Percentiles rank a stretch among this genome's conserved stretches.
phyloP scores from a whole-genome alignment of 1,140 invertebrate genomes.

The Pantala flavescens region DNA sequence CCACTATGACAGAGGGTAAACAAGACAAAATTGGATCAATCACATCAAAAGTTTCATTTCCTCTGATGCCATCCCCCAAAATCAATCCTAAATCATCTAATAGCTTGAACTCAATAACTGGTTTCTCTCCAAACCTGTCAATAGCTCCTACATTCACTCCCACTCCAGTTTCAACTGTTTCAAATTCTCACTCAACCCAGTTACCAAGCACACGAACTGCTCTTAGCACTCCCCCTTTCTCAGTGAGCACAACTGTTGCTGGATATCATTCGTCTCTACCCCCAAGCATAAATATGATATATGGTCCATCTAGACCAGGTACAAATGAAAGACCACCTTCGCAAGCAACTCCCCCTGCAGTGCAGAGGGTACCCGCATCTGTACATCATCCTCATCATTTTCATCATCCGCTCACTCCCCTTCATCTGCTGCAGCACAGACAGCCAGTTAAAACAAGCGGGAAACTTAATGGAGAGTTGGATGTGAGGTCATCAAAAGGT shows the following conservation, averaged over 20 bases:
- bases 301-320: constrained; percentile 16
- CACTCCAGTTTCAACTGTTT: neutral
- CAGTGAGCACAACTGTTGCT: constrained; percentile 33
- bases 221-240: constrained; percentile 23
- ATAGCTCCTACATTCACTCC: neutral
- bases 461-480: neutral
- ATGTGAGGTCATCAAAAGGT: neutral
- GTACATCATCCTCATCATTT: constrained; percentile 6
- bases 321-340: constrained; percentile 19
- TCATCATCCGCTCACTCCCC: neutral
- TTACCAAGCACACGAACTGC: neutral
- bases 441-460: neutral
- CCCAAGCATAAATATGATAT: constrained; percentile 35
- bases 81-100: neutral
- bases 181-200: neutral
- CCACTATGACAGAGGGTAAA: neutral
- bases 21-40: neutral
- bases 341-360: constrained; percentile 28
- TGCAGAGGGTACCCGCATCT: constrained; percentile 33
- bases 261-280: constrained; percentile 37
- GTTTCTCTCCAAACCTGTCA: neutral
- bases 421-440: neutral
- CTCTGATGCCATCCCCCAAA: neutral
- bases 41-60: neutral
- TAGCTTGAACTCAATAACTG: neutral